Evolutionary conservation across 2,113 vertebrate genomes (phyloP).

Genomic region (Passer domesticus): DNA sequence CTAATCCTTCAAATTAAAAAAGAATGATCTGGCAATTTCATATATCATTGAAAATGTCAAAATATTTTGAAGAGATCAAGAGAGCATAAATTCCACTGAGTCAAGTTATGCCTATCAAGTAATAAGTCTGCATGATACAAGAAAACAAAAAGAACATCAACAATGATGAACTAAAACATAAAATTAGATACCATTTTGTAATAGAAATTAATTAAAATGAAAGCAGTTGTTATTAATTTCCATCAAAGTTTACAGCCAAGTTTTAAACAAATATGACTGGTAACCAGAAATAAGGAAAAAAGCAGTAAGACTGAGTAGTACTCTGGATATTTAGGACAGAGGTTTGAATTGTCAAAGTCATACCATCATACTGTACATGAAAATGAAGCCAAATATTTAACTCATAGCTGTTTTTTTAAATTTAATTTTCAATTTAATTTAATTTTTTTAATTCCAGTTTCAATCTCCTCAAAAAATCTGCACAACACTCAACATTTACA

Average conservation of each 20-base stretch:
- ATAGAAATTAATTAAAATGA: not conserved
- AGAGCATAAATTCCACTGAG: not conserved
- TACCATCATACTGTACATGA: not conserved
- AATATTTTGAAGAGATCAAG: not conserved
- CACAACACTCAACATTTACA: not conserved
- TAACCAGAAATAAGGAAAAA: not conserved
- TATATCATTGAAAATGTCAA: not conserved
- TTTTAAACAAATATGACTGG: not conserved
- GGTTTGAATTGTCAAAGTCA: not conserved
- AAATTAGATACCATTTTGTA: not conserved
- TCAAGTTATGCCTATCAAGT: not conserved
- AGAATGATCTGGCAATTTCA: not conserved
- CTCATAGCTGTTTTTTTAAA: not conserved
- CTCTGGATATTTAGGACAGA: not conserved
- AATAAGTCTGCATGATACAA: not conserved
- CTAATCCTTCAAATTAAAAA: not conserved
- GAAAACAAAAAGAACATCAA: not conserved
- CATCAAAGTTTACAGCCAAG: not conserved
- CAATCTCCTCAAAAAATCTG: not conserved
- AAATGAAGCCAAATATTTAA: not conserved
- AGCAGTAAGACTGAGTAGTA: not conserved
- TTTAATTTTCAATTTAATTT: not conserved
- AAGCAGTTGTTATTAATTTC: not conserved
- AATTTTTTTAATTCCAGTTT: not conserved
- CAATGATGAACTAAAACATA: not conserved